A percentile compares a stretch with the other conserved stretches of the same genome.
Conservation (phyloP, 2,797 vertebrate genomes). For the Tokudaia tokunoshimensis region DNA sequence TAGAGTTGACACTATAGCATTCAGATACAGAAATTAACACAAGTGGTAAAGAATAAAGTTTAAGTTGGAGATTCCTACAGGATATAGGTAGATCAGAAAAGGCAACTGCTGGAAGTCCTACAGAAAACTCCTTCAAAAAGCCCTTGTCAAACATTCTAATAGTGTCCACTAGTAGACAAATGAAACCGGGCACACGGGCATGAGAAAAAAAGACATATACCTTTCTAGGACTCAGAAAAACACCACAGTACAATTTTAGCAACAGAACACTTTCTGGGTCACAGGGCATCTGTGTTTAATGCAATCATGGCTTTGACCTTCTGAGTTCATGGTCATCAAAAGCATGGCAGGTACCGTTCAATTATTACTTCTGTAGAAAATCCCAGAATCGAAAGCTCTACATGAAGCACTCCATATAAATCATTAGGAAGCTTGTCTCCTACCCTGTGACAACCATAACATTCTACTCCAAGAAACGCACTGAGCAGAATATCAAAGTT, state of each 20-base stretch:
- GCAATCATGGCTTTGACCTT: slow-evolving; percentile 40
- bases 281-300: slow-evolving; percentile 51
- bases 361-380: slow-evolving; percentile 54
- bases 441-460: neutral
- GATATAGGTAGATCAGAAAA: no score
- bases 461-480: slow-evolving; percentile 6
- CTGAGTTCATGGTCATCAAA: slow-evolving; percentile 26
- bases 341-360: slow-evolving; percentile 26
- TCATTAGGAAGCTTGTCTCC: neutral
- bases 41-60: slow-evolving; percentile 28
- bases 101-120: neutral
- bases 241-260: neutral
- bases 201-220: neutral
- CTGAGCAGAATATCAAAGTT: slow-evolving; percentile 19
- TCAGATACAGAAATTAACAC: neutral
- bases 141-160: neutral
- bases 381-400: slow-evolving; percentile 2
- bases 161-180: neutral
- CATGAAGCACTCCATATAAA: slow-evolving; percentile 22
- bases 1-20: neutral
- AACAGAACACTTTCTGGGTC: neutral
- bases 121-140: neutral
- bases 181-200: neutral
- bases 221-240: slow-evolving; percentile 14
- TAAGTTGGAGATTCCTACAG: neutral